Percentiles rank a stretch among this genome's conserved stretches.
Conservation (phyloP, 2,113 vertebrate genomes). For the Eonycteris spelaea region DNA sequence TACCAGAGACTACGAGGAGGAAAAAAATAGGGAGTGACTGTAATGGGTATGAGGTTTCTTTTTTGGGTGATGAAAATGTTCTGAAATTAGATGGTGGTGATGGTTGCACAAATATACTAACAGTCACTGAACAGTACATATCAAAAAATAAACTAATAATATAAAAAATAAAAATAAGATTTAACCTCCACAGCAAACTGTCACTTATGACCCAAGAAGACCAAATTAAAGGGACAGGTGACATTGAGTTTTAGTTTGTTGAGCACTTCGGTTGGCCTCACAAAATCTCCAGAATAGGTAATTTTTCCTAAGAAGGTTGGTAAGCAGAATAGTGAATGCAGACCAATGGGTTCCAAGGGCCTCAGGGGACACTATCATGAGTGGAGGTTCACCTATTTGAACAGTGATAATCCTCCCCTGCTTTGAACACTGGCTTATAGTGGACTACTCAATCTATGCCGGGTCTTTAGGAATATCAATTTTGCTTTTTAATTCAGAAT, state of each 20-base stretch:
- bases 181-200: not conserved
- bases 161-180: not conserved
- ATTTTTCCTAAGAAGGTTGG: not conserved
- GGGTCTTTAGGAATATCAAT: not conserved
- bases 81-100: not conserved
- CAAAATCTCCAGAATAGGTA: not conserved
- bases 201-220: not conserved
- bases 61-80: not conserved
- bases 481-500: slow-evolving; percentile 3
- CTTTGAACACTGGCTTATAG: not conserved
- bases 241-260: not conserved
- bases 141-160: not conserved
- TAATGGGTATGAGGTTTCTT: not conserved
- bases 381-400: not conserved
- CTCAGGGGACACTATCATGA: no score
- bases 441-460: not conserved
- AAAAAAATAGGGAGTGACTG: not conserved
- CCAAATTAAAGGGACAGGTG: not conserved
- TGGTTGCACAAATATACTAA: not conserved
- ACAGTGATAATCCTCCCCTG: not conserved
- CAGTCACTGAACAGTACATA: not conserved
- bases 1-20: not conserved
- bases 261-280: not conserved
- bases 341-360: not conserved
- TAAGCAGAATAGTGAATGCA: not conserved